A percentile compares a stretch with the other conserved stretches of the same genome.
phyloP scores from a whole-genome alignment of 2,113 vertebrate genomes.

The Lasiurus borealis region DNA sequence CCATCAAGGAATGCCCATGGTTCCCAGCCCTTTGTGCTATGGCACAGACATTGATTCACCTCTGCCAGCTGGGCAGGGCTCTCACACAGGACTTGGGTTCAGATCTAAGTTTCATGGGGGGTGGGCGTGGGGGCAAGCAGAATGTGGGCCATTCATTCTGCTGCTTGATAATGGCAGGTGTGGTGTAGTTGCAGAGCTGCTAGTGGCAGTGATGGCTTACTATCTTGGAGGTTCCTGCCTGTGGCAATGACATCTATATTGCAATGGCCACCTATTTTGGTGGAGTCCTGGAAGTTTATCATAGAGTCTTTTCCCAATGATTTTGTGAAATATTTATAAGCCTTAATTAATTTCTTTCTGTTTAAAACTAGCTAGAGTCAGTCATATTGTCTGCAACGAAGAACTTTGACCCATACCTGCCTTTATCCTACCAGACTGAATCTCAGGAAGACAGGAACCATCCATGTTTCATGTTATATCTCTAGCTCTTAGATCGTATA shows the following conservation, averaged over 20 bases:
- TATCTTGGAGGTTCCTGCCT: neutral
- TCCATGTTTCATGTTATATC: no score
- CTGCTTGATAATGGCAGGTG: neutral
- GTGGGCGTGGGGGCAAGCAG: neutral
- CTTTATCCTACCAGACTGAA: neutral
- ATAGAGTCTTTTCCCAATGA: neutral
- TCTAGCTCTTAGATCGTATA: neutral
- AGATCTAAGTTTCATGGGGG: neutral
- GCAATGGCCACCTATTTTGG: conserved; percentile 33
- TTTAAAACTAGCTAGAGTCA: conserved; percentile 12
- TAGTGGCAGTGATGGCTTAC: neutral
- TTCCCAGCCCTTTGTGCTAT: neutral
- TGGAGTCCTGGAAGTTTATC: neutral
- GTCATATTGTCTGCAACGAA: neutral
- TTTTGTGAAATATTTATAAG: conserved; percentile 61
- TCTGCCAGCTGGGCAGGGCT: neutral
- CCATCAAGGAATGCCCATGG: neutral
- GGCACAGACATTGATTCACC: neutral
- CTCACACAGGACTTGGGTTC: neutral
- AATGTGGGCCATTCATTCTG: neutral
- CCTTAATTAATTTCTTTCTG: neutral
- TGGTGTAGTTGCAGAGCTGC: neutral
- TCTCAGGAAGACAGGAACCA: neutral
- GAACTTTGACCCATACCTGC: neutral
- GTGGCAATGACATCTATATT: neutral